Base-by-base conservation (phyloP, 2,888 invertebrate genomes). In the Iselma pallidipennis region DNA sequence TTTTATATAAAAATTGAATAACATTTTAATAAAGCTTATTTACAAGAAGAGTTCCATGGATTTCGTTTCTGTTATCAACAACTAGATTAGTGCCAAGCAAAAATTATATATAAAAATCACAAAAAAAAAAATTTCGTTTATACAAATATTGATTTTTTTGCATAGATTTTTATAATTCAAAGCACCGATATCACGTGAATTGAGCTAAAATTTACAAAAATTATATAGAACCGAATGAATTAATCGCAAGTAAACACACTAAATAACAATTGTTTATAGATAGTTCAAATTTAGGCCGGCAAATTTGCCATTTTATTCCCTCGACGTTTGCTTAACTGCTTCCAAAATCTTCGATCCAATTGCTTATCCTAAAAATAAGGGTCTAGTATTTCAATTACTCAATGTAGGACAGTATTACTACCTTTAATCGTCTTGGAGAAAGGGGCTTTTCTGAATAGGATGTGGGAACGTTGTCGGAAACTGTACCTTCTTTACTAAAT, bases 281-380 rank as follows among this genome's bases (percentile, higher is more conserved):
- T 42, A 37, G 10, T 53, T 23, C 45, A 45, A 45, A 45, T 66
- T 61, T 75, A 76, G 75, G 75, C 76, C 71, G 75, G 70, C 58
- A 61, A 49, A 68, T 74, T 72, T 56, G 72, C 69, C 69, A 73
- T 73, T 61, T 74, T 75, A 57, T 73, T 73, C 66, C 76, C 72
- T 52, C 89, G 87, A 80, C 91, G 85, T 83, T 88, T 88, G 71
- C 88, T 89, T 74, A 91, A 85, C 80, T 91, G 91, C 82, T 90
- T 91, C 91, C 91, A 91, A 79, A 91, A 90, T 75, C 91, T 84
- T 79, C 90, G 87, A 79, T 91, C 91, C 79, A 91, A 82, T 77
- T 89, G 88, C 81, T 89, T 91, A 76, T 91, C 91, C 91, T 91
- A 83, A 57, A 85, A 54, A 61, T 55, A 56, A 49, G 7, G 16